phyloP scores from a whole-genome alignment of 2,797 vertebrate genomes.

The Falco rusticolus region DNA sequence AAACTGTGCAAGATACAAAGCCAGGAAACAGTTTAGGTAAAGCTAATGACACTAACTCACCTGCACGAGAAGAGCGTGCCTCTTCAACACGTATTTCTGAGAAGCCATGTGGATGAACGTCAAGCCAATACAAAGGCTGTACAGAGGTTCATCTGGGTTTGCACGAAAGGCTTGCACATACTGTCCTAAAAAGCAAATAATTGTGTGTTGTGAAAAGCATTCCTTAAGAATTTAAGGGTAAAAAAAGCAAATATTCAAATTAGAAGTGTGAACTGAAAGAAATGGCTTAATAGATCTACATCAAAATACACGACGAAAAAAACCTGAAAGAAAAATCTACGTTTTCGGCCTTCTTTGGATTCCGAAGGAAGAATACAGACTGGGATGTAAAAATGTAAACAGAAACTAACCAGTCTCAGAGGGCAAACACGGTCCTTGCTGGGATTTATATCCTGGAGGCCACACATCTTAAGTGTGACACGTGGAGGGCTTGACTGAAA shows the following conservation, averaged over 20 bases:
- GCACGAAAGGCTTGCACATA: constrained; percentile 92
- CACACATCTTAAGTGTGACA: neutral
- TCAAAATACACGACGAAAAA: neutral
- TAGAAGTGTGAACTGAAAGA: neutral
- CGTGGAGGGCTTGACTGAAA: neutral
- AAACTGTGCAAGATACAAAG: neutral
- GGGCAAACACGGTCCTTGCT: neutral
- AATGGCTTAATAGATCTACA: neutral
- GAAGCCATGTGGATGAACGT: constrained; percentile 98
- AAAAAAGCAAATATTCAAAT: neutral
- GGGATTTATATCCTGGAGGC: neutral
- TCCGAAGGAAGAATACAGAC: neutral
- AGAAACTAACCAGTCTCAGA: neutral
- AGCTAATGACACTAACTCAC: constrained; percentile 55
- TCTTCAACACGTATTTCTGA: constrained; percentile 92
- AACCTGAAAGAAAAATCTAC: neutral
- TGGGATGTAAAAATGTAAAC: neutral
- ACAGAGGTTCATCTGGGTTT: constrained; percentile 84
- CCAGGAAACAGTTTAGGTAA: neutral
- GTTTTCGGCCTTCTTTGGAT: neutral
- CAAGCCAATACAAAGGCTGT: constrained; percentile 91
- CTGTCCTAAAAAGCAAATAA: constrained; percentile 82
- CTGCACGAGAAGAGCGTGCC: constrained; percentile 92
- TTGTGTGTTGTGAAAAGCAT: neutral
- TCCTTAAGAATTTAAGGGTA: neutral